These are phyloP conservation scores for Megaleporinus macrocephalus DNA, from an alignment of 2,113 vertebrate species.

Conservation along the genomic window DNA sequence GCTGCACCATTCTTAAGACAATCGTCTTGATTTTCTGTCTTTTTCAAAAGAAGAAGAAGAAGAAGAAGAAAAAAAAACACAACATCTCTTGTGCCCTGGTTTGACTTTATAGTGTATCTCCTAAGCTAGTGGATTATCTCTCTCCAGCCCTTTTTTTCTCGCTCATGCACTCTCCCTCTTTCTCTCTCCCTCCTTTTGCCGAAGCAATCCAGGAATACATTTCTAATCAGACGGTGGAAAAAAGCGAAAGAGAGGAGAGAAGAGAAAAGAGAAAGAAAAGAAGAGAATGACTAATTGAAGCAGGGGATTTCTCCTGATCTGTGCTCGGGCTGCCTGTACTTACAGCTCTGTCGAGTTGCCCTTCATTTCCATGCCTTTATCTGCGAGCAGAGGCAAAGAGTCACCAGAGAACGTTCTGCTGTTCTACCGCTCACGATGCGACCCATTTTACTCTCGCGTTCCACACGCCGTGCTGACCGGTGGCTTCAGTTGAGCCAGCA, in stretches of 20 bases:
- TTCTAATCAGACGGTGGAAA: conserved; percentile 58
- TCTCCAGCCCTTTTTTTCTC: conserved; percentile 24
- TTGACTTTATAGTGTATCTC: conserved; percentile 56
- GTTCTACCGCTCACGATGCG: conserved; percentile 42
- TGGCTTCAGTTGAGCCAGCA: neutral
- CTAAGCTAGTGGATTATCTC: conserved; percentile 58
- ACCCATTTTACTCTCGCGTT: conserved; percentile 36
- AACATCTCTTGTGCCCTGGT: conserved; percentile 43
- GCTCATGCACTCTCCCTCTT: neutral
- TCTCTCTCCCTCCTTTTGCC: conserved; percentile 31
- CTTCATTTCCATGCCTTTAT: conserved; percentile 57
- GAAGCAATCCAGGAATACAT: conserved; percentile 49
- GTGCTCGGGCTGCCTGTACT: conserved; percentile 45
- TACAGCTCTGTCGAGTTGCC: conserved; percentile 51
- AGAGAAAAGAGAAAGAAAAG: conserved; percentile 46
- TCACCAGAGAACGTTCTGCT: conserved; percentile 46
- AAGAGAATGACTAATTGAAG: conserved; percentile 60
- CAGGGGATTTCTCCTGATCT: conserved; percentile 62
- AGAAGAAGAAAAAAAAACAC: neutral
- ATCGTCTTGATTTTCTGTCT: conserved; percentile 28
- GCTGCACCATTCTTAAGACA: conserved; percentile 29
- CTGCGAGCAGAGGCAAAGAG: conserved; percentile 37
- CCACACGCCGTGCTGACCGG: conserved; percentile 9
- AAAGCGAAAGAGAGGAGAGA: conserved; percentile 27
- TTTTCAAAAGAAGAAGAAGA: neutral